Conservation (phyloP, 23 tunicate genomes). For the Styela clava region DNA sequence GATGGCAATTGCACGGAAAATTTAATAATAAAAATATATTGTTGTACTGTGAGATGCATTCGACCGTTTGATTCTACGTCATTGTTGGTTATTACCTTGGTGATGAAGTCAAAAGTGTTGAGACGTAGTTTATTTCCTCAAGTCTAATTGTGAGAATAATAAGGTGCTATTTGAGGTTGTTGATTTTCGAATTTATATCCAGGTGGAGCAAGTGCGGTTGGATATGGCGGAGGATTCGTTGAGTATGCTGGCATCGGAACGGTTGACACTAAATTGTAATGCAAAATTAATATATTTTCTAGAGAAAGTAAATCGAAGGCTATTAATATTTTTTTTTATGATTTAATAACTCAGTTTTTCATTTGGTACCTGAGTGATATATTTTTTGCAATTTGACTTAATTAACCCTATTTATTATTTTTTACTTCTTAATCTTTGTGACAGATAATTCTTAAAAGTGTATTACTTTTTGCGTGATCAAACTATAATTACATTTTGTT, state of each 20-base stretch:
- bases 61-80: background rate
- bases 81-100: background rate
- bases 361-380: background rate
- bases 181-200: background rate
- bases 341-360: background rate
- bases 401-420: too few relatives aligned
- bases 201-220: background rate
- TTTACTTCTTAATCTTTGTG: too few relatives aligned
- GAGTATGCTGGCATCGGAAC: background rate
- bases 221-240: background rate
- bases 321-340: background rate
- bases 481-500: background rate
- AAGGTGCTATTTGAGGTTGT: background rate
- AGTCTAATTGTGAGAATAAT: background rate
- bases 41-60: background rate
- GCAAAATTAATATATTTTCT: background rate
- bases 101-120: background rate
- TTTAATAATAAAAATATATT: too few relatives aligned
- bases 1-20: too few relatives aligned
- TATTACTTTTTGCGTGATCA: too few relatives aligned
- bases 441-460: too few relatives aligned
- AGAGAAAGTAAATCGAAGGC: background rate
- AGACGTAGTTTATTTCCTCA: too few relatives aligned
- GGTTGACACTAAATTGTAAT: background rate
- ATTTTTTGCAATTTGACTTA: too few relatives aligned